These are phyloP conservation scores for Eilema griseolum DNA, from an alignment of 2,888 invertebrate genomes.

Conservation along the genomic window DNA sequence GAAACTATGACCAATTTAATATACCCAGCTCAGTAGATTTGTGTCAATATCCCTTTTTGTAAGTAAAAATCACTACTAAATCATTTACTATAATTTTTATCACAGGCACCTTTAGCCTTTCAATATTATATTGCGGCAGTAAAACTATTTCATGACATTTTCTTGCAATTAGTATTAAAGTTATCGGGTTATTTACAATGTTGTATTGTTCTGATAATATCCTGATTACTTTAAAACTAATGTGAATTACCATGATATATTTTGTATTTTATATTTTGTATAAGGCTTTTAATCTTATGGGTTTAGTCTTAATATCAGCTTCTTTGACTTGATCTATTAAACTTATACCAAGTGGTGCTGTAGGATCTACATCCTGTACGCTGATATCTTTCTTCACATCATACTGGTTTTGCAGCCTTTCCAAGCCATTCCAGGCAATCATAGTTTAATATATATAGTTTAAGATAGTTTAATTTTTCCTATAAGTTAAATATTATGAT, in stretches of 20 bases:
- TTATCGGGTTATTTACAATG: too few relatives aligned
- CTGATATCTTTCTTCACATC: conserved; percentile 85
- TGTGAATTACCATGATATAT: too few relatives aligned
- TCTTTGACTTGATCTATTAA: conserved; percentile 85
- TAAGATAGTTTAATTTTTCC: too few relatives aligned
- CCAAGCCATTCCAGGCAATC: conserved; percentile 99
- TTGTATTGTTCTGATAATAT: too few relatives aligned
- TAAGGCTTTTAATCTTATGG: conserved; percentile 65
- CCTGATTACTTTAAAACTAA: too few relatives aligned
- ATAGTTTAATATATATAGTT: too few relatives aligned
- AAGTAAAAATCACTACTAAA: not conserved
- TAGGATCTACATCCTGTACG: conserved; percentile 86
- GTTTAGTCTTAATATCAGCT: conserved; percentile 81
- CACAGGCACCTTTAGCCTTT: not conserved
- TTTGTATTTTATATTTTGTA: conserved; percentile 33
- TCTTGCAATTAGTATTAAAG: too few relatives aligned
- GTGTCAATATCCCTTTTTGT: too few relatives aligned
- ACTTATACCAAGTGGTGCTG: conserved; percentile 88
- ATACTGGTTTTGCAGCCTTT: conserved; percentile 87
- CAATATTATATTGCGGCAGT: not conserved
- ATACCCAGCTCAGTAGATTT: too few relatives aligned
- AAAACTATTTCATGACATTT: too few relatives aligned
- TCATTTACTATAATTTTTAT: not conserved
- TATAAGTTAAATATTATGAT: too few relatives aligned
- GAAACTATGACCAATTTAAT: too few relatives aligned